Conservation (phyloP, 2,797 vertebrate genomes). For the Lutjanus campechanus region DNA sequence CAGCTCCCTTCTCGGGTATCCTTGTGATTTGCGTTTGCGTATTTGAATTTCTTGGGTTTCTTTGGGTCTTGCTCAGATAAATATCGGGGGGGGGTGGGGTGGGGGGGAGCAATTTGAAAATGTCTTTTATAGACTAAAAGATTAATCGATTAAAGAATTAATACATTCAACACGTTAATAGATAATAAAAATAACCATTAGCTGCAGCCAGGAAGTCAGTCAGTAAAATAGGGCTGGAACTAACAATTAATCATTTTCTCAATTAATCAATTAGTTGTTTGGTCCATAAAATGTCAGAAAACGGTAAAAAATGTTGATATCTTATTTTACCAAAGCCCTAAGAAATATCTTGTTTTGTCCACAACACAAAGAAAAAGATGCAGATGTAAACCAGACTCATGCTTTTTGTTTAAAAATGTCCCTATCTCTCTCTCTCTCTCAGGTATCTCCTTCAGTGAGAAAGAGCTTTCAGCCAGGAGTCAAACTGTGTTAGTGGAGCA, state of each 20-base stretch:
- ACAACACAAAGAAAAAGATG: not conserved
- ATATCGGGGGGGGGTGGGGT: no score
- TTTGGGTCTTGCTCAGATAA: no score
- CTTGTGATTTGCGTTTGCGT: not conserved
- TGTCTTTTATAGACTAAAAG: not conserved
- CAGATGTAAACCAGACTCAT: not conserved
- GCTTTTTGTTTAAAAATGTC: not conserved
- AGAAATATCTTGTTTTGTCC: no score
- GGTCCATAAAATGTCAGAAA: no score
- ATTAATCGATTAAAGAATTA: not conserved
- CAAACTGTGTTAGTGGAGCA: constrained; percentile 56
- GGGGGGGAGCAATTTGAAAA: not conserved
- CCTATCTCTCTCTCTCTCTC: not conserved
- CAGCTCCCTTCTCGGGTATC: not conserved
- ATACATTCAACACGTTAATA: not conserved
- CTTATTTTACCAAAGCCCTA: no score
- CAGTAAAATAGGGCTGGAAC: not conserved
- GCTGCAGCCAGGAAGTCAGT: not conserved
- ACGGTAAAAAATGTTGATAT: no score
- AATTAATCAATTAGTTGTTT: no score
- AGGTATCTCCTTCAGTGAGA: not conserved
- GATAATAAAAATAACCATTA: not conserved
- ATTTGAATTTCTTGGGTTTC: no score
- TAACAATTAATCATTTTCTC: no score
- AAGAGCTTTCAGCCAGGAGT: constrained; percentile 22